A percentile compares a stretch with the other conserved stretches of the same genome.
phyloP scores from a whole-genome alignment of 2,888 invertebrate species.

The Lathronympha strigana region DNA sequence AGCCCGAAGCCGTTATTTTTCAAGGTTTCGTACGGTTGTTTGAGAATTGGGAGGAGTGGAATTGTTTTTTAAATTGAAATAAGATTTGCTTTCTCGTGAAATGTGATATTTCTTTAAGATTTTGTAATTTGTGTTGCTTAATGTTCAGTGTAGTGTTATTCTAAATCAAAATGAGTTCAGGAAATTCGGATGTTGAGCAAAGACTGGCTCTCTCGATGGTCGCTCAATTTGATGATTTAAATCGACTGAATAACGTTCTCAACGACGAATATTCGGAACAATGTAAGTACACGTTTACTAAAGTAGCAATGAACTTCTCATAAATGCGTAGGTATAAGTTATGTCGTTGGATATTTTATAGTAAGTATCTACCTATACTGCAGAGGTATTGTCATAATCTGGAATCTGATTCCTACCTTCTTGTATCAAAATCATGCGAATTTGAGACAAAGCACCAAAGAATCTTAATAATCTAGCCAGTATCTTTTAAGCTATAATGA shows the following conservation, averaged over 20 bases:
- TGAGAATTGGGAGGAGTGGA: constrained; percentile 28
- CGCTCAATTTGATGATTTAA: constrained; percentile 89
- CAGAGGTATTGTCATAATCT: neutral
- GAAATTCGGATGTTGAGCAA: constrained; percentile 70
- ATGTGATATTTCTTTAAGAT: constrained; percentile 44
- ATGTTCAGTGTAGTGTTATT: constrained; percentile 38
- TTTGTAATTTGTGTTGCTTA: constrained; percentile 43
- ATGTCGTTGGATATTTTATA: too few relatives aligned
- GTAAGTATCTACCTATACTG: neutral
- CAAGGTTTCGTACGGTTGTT: constrained; percentile 37
- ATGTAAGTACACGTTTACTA: constrained; percentile 86
- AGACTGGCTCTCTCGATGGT: constrained; percentile 84
- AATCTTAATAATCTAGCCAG: neutral
- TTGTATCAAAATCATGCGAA: neutral
- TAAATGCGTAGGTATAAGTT: neutral
- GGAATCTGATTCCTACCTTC: constrained; percentile 7
- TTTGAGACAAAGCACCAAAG: neutral
- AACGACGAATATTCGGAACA: constrained; percentile 88
- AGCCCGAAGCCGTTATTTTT: constrained; percentile 40
- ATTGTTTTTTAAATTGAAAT: constrained; percentile 21
- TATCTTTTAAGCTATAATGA: too few relatives aligned
- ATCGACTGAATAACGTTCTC: constrained; percentile 86
- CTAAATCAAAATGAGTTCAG: constrained; percentile 70
- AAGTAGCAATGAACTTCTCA: neutral
- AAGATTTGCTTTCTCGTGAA: constrained; percentile 40